Conservation (phyloP, 2,888 invertebrate genomes). For the Caenorhabditis sp. region DNA sequence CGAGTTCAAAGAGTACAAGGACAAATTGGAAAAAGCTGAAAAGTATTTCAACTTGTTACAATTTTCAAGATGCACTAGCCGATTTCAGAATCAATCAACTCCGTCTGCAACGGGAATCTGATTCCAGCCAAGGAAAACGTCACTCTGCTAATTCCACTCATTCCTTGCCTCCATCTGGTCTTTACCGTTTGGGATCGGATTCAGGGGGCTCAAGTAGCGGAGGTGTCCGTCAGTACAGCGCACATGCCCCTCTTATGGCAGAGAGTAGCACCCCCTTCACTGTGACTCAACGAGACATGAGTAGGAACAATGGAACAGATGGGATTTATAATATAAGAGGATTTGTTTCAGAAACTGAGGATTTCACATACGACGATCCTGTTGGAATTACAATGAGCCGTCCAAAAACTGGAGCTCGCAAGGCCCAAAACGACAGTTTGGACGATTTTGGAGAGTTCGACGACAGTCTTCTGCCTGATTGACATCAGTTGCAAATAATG, state of each 20-base stretch:
- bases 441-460: slow-evolving; percentile 83
- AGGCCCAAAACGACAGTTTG: background rate
- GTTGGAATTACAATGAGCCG: slow-evolving; percentile 84
- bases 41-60: slow-evolving; percentile 36
- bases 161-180: slow-evolving; percentile 59
- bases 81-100: slow-evolving; percentile 66
- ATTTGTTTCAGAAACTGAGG: slow-evolving; percentile 71
- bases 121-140: slow-evolving; percentile 80
- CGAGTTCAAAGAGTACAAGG: slow-evolving; percentile 88
- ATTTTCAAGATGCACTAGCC: no score
- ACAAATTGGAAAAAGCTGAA: slow-evolving; percentile 69
- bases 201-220: slow-evolving; percentile 40
- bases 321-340: background rate
- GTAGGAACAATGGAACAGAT: slow-evolving; percentile 45
- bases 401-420: slow-evolving; percentile 83
- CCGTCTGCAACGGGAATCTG: slow-evolving; percentile 68
- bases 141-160: slow-evolving; percentile 75
- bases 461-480: slow-evolving; percentile 87
- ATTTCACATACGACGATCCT: slow-evolving; percentile 84
- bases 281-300: slow-evolving; percentile 71
- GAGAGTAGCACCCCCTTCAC: slow-evolving; percentile 67
- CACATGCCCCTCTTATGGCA: slow-evolving; percentile 57
- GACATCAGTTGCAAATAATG: slow-evolving; percentile 1
- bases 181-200: slow-evolving; percentile 39
- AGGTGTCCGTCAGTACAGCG: slow-evolving; percentile 39